phyloP scores from a whole-genome alignment of 2,888 invertebrate genomes.

The Idaea straminata region DNA sequence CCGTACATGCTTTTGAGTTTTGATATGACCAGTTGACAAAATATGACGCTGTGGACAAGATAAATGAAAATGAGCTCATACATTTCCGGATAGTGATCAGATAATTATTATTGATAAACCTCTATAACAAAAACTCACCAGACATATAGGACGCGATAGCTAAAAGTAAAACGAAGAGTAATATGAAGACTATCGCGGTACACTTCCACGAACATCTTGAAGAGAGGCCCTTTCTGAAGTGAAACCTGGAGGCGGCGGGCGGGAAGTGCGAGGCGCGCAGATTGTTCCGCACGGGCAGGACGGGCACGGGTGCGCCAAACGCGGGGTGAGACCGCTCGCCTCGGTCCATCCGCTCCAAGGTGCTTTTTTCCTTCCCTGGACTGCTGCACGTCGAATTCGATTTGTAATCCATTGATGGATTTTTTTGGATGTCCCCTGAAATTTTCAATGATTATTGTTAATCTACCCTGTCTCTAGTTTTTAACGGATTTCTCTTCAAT shows the following conservation, averaged over 20 bases:
- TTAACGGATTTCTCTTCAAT: not conserved
- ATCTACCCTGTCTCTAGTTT: not conserved
- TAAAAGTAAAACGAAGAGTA: conserved; percentile 89
- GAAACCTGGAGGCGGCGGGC: conserved; percentile 86
- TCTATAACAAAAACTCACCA: conserved; percentile 77
- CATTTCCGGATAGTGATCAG: not conserved
- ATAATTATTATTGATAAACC: not conserved
- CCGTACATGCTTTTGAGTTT: conserved; percentile 90
- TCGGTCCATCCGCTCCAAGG: conserved; percentile 73
- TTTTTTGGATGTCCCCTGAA: conserved; percentile 92
- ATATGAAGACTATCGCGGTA: conserved; percentile 92
- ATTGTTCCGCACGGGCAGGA: conserved; percentile 87
- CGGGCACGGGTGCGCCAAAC: conserved; percentile 85
- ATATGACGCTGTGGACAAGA: conserved; percentile 84
- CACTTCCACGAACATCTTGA: conserved; percentile 96
- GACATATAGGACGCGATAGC: conserved; percentile 93
- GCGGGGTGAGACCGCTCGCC: conserved; percentile 83
- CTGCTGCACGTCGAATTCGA: conserved; percentile 93
- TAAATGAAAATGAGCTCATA: not conserved
- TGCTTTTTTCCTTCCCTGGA: conserved; percentile 83
- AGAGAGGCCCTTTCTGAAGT: conserved; percentile 92
- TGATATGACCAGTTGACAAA: conserved; percentile 92
- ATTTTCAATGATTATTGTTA: conserved; percentile 25
- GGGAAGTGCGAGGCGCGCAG: conserved; percentile 87
- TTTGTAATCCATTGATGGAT: conserved; percentile 93